A percentile compares a stretch with the other conserved stretches of the same genome.
Evolutionary conservation across 2,888 invertebrate genomes (phyloP).

Genomic region (Homarus gammarus): DNA sequence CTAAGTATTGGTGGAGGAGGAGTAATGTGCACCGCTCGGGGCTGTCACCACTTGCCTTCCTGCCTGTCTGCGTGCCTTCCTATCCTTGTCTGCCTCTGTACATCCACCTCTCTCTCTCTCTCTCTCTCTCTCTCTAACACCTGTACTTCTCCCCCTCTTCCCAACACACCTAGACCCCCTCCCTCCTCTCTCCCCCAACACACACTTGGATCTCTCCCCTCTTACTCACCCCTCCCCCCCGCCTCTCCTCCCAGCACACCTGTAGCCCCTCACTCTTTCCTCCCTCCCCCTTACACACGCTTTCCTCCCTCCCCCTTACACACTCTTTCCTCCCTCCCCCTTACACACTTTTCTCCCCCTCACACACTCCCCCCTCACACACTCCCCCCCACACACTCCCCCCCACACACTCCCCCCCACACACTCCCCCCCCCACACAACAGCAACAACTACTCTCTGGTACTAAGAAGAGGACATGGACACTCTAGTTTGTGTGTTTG

Average conservation of each 20-base stretch:
- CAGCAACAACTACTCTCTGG: too few relatives aligned
- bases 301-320: background rate
- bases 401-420: background rate
- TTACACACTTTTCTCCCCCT: background rate
- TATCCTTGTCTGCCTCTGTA: too few relatives aligned
- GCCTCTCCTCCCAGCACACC: background rate
- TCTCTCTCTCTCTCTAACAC: constrained; percentile 25
- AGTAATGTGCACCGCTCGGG: too few relatives aligned
- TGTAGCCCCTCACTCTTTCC: background rate
- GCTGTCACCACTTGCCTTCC: too few relatives aligned
- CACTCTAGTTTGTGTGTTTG: too few relatives aligned
- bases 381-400: background rate
- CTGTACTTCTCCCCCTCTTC: constrained; percentile 2
- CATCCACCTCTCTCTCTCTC: constrained; percentile 7
- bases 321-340: background rate
- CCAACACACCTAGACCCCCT: background rate
- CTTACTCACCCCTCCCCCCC: background rate
- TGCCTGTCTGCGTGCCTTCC: too few relatives aligned
- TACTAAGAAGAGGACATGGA: too few relatives aligned
- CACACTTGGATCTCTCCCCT: background rate
- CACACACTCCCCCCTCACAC: background rate
- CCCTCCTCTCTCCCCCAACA: background rate
- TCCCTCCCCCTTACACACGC: background rate
- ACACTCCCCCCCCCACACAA: background rate
- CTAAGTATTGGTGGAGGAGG: too few relatives aligned